These are phyloP conservation scores for Xerus inauris DNA, from an alignment of 2,113 vertebrate species.

Conservation along the genomic window DNA sequence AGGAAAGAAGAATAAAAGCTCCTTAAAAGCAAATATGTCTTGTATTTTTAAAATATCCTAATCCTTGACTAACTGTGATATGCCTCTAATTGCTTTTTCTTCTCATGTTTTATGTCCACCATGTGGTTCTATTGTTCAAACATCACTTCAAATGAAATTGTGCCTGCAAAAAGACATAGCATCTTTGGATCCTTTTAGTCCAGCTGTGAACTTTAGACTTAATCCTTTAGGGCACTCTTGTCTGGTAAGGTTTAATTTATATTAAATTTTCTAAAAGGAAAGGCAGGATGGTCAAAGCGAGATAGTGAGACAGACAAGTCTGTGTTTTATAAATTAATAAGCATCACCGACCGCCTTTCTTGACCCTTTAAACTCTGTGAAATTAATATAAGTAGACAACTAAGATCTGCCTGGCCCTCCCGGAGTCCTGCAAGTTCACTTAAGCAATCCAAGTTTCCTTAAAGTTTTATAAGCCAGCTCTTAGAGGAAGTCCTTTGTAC, in stretches of 20 bases:
- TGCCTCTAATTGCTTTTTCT: slow-evolving; percentile 82
- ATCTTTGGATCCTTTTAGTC: slow-evolving; percentile 77
- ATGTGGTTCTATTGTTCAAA: slow-evolving; percentile 72
- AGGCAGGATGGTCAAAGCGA: slow-evolving; percentile 80
- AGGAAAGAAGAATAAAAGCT: slow-evolving; percentile 56
- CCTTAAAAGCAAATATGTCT: background rate
- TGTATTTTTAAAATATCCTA: slow-evolving; percentile 70
- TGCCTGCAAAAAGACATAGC: background rate
- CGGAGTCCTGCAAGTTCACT: slow-evolving; percentile 92
- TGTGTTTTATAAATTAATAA: slow-evolving; percentile 96
- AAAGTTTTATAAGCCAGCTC: slow-evolving; percentile 97
- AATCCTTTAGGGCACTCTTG: slow-evolving; percentile 83
- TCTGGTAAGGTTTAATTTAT: slow-evolving; percentile 85
- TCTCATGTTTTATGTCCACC: slow-evolving; percentile 77
- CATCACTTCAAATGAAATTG: slow-evolving; percentile 80
- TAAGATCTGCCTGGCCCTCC: slow-evolving; percentile 87
- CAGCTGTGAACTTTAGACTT: slow-evolving; percentile 83
- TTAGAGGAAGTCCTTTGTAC: slow-evolving; percentile 92
- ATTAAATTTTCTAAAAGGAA: slow-evolving; percentile 85
- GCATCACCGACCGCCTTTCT: slow-evolving; percentile 93
- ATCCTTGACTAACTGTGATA: slow-evolving; percentile 67
- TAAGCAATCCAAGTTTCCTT: slow-evolving; percentile 94
- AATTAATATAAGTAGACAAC: slow-evolving; percentile 99
- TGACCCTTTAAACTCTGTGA: slow-evolving; percentile 97
- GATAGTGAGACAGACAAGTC: slow-evolving; percentile 85